Evolutionary conservation across 2,888 invertebrate genomes (phyloP), one percentile per base, ranked within the genome.

Genomic region (Helicoverpa assulta): DNA sequence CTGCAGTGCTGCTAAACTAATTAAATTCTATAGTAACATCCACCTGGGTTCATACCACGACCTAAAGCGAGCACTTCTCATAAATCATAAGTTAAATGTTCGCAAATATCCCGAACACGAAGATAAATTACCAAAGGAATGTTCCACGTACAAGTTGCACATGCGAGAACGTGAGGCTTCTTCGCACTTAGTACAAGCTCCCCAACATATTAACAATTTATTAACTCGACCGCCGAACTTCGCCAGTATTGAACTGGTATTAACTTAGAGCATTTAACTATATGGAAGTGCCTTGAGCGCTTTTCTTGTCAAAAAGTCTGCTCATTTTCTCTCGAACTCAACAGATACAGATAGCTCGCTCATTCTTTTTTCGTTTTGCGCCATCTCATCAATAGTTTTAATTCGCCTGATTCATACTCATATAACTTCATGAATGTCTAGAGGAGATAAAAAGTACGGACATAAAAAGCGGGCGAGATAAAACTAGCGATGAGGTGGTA

Each of bases 161-260:
- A 43, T 37, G 26, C 60, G 8, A 18, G 50, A 65, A 69, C 61
- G 53, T 53, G 61, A 51, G 8, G 37, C 40, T 33, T 43, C 65
- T 62, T 53, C 29, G n/a, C 52, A 72, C 62, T 71, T 18, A 71
- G 21, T 47, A 61, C 52, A 51, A 50, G 58, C 51, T 61, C 74
- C 26, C 70, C 73, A 59, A 64, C 71, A 67, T 74, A 78, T 78
- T 78, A 73, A 70, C 74, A 70, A 78, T 77, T 74, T 78, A 78
- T 74, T 77, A 71, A 67, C 73, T 73, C 60, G 40, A 70, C 60
- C 43, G 58, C 56, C 51, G n/a, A 78, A 78, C 57, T 78, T 78
- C 8, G 50, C 12, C 70, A 78, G 59, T 78, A 78, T 78, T 71
- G 78, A 78, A 77, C 78, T 59, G 74, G 66, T 63, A 73, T 70